Conservation (phyloP, 2,113 vertebrate species). For the Planiliza haematocheilus region DNA sequence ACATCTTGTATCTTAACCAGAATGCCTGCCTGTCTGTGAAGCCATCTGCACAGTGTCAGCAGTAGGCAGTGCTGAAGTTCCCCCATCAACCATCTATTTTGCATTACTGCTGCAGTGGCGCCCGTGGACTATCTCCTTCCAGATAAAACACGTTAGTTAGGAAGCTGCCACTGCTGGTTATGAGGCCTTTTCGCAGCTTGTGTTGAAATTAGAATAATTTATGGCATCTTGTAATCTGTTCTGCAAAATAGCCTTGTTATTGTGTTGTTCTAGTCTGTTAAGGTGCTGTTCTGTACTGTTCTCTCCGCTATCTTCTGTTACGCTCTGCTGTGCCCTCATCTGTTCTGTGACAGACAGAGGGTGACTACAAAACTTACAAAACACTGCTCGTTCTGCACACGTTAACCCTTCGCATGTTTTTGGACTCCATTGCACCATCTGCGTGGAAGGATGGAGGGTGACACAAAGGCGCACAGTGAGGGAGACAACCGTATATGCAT, state of each 20-base stretch:
- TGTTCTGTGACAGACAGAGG: slow-evolving; percentile 25
- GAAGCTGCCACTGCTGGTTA: not conserved
- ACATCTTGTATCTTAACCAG: slow-evolving; percentile 22
- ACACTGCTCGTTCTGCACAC: slow-evolving; percentile 47
- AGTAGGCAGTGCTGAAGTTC: slow-evolving; percentile 19
- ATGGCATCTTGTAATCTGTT: slow-evolving; percentile 10
- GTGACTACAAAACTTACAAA: slow-evolving; percentile 43
- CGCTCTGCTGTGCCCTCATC: slow-evolving; percentile 16
- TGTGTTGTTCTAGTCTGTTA: not conserved
- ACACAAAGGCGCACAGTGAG: slow-evolving; percentile 26
- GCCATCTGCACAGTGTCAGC: slow-evolving; percentile 44
- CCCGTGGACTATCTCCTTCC: not conserved
- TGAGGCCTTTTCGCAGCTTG: not conserved
- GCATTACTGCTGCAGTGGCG: slow-evolving; percentile 7
- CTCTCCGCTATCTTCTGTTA: not conserved
- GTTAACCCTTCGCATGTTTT: slow-evolving; percentile 61
- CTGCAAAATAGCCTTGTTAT: not conserved
- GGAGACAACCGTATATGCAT: slow-evolving; percentile 38
- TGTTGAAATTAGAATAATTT: not conserved
- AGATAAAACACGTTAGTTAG: not conserved
- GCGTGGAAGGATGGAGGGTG: slow-evolving; percentile 34
- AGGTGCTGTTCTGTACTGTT: slow-evolving; percentile 11
- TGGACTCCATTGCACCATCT: slow-evolving; percentile 58
- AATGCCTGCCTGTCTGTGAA: slow-evolving; percentile 24
- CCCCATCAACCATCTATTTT: slow-evolving; percentile 34